A percentile compares a stretch with the other conserved stretches of the same genome.
Evolutionary conservation across 1,140 invertebrate species (phyloP).

Genomic region (Euura saliciscinereae): DNA sequence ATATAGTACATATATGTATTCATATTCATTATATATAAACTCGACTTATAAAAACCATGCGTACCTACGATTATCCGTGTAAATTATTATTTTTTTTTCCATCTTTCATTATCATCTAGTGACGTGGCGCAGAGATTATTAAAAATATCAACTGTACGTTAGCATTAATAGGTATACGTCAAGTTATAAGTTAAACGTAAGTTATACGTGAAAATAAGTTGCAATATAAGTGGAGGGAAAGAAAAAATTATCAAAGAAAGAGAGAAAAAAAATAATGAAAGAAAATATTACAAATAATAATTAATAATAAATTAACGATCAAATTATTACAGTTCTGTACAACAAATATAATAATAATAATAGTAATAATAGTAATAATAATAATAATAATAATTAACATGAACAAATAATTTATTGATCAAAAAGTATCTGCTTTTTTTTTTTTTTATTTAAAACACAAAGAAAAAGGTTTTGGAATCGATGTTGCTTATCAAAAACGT

Average conservation of each 20-base stretch:
- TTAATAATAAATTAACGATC: background rate
- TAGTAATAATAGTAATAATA: background rate
- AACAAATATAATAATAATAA: background rate
- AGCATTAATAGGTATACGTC: background rate
- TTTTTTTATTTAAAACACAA: background rate
- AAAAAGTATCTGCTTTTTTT: too few relatives aligned
- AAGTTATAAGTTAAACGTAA: background rate
- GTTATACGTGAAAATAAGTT: conserved; percentile 3
- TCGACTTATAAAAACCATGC: too few relatives aligned
- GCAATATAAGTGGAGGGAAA: background rate
- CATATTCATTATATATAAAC: too few relatives aligned
- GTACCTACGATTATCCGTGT: too few relatives aligned
- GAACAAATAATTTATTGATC: background rate
- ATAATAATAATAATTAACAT: too few relatives aligned
- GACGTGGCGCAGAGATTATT: background rate
- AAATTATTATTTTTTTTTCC: too few relatives aligned
- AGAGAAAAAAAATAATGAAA: too few relatives aligned
- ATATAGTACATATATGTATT: too few relatives aligned
- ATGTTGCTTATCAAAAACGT: background rate
- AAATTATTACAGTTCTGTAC: background rate
- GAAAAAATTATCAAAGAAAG: too few relatives aligned
- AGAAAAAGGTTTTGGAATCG: too few relatives aligned
- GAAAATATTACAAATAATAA: too few relatives aligned
- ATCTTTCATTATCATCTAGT: too few relatives aligned
- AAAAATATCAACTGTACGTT: background rate